Conservation (phyloP, 2,888 invertebrate species). For the Allolobophora icterica region DNA sequence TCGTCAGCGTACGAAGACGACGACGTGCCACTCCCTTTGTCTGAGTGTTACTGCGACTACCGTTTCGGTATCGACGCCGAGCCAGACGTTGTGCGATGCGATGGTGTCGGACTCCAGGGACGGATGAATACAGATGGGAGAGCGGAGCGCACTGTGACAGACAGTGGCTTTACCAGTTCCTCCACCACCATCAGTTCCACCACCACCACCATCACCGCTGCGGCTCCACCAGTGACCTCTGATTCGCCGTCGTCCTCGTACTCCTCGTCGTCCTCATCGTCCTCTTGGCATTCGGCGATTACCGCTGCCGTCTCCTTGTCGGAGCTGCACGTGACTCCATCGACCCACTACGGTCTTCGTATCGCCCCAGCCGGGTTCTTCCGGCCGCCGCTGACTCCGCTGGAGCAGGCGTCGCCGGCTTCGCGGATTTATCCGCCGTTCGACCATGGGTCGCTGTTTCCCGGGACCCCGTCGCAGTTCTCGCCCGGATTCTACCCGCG, state of each 20-base stretch:
- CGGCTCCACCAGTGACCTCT: not conserved
- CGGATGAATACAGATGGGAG: constrained; percentile 24
- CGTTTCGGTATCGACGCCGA: not conserved
- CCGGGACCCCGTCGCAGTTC: not conserved
- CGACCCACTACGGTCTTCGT: not conserved
- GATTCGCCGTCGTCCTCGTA: not conserved
- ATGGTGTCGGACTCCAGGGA: not conserved
- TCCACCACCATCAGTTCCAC: not conserved
- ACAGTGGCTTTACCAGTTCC: constrained; percentile 17
- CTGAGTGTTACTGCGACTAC: not conserved
- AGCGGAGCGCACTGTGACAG: not conserved
- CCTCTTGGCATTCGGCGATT: not conserved
- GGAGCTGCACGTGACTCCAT: not conserved
- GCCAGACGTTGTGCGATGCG: constrained; percentile 13
- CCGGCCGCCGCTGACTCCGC: constrained; percentile 8
- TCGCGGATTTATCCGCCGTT: not conserved
- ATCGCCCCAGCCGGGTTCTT: not conserved
- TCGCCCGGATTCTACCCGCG: constrained; percentile 26
- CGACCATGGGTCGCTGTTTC: constrained; percentile 19
- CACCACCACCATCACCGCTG: not conserved
- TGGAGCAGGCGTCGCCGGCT: not conserved
- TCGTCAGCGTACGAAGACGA: too few relatives aligned
- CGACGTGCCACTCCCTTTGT: too few relatives aligned
- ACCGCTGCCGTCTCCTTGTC: not conserved
- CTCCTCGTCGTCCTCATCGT: not conserved